Conservation (phyloP, 2,113 vertebrate genomes). For the Nanger granti region DNA sequence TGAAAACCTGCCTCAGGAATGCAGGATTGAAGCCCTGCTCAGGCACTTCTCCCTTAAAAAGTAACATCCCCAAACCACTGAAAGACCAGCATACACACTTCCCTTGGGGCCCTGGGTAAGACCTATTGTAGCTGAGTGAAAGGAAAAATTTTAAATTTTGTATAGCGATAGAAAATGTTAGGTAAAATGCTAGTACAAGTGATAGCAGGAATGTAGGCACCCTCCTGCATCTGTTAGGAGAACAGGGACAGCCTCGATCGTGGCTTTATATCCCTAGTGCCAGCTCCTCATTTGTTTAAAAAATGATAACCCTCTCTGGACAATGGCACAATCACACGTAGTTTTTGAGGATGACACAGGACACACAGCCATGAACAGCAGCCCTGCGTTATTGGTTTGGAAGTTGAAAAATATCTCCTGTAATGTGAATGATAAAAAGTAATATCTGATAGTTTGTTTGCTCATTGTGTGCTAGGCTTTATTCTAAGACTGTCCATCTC, state of each 20-base stretch:
- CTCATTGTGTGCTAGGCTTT: not conserved
- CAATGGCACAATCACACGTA: not conserved
- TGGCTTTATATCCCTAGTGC: not conserved
- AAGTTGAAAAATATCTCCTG: not conserved
- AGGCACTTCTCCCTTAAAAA: not conserved
- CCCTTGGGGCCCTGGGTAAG: too few species aligned
- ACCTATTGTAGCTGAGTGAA: not conserved
- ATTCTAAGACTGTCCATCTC: not conserved
- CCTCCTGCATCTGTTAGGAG: not conserved
- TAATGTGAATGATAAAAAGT: not conserved
- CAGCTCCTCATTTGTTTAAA: not conserved
- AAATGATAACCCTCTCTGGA: not conserved
- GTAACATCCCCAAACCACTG: not conserved
- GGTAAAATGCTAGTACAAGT: not conserved
- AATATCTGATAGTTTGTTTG: not conserved
- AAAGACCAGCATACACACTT: fast-evolving
- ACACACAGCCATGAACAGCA: not conserved
- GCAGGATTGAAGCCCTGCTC: not conserved
- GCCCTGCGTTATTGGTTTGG: not conserved
- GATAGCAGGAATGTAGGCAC: not conserved
- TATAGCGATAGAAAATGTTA: not conserved
- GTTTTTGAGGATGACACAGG: not conserved
- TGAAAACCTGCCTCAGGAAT: not conserved
- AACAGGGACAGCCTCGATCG: not conserved
- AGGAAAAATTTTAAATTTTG: not conserved